Percentiles rank a stretch among this genome's conserved stretches.
Evolutionary conservation across 2,113 vertebrate genomes (phyloP).

Genomic region (Oreocharis arfaki): DNA sequence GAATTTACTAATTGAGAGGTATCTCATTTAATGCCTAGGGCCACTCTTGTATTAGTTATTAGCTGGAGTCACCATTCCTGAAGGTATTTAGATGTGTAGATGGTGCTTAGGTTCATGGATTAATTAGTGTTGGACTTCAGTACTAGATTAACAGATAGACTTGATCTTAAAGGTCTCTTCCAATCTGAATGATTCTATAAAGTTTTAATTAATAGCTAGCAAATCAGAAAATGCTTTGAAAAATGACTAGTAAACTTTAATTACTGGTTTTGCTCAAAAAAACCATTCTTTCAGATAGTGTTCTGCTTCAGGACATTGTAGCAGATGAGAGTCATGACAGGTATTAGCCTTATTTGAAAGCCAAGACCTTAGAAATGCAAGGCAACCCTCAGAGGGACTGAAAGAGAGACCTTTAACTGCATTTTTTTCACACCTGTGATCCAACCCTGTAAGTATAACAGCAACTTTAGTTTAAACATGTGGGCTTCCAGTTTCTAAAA

Average conservation of each 20-base stretch:
- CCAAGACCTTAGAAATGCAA: background rate
- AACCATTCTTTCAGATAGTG: background rate
- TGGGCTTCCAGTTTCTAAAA: background rate
- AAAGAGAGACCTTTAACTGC: background rate
- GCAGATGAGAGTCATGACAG: background rate
- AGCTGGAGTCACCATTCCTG: background rate
- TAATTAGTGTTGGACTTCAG: background rate
- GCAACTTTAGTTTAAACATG: background rate
- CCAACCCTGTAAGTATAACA: background rate
- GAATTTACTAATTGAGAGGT: background rate
- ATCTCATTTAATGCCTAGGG: background rate
- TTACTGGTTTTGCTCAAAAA: background rate
- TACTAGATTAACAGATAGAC: background rate
- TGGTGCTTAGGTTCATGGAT: background rate
- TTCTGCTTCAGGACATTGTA: background rate
- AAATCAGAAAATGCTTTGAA: background rate
- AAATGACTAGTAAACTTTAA: background rate
- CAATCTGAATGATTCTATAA: background rate
- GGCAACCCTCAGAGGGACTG: background rate
- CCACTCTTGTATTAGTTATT: background rate
- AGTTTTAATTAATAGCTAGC: background rate
- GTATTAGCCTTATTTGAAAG: background rate
- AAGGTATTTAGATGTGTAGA: background rate
- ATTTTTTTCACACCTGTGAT: background rate
- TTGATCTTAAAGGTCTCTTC: background rate